Evolutionary conservation across 2,888 invertebrate genomes (phyloP).

Genomic region (Bursaphelenchus okinawaensis): DNA sequence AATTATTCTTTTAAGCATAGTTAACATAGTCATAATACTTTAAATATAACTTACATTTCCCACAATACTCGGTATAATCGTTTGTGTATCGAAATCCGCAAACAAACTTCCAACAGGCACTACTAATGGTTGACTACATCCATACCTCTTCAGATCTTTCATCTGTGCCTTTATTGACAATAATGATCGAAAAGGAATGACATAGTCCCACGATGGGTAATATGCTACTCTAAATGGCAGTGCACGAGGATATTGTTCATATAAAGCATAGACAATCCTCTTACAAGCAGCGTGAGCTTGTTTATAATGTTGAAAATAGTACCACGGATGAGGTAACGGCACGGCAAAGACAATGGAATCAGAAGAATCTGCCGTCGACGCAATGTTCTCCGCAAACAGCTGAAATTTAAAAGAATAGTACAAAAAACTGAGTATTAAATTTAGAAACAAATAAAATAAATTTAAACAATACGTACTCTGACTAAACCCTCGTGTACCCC

Average conservation of each 20-base stretch:
- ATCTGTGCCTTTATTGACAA: constrained; percentile 18
- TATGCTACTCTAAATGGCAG: constrained; percentile 39
- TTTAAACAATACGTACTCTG: constrained; percentile 8
- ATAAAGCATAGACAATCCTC: constrained; percentile 16
- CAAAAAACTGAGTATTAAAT: too few species aligned
- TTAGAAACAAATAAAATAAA: too few species aligned
- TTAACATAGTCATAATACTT: too few species aligned
- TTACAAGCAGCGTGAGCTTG: constrained; percentile 6
- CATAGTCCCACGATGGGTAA: constrained; percentile 40
- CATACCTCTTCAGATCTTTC: constrained; percentile 21
- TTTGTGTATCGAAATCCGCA: constrained; percentile 38
- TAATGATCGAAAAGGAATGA: constrained; percentile 22
- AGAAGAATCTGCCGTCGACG: constrained; percentile 12
- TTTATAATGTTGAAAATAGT: background rate
- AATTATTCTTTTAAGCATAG: too few species aligned
- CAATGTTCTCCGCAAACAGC: constrained; percentile 18
- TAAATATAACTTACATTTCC: background rate
- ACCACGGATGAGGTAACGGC: constrained; percentile 10
- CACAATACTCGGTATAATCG: constrained; percentile 25
- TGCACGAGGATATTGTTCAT: constrained; percentile 17
- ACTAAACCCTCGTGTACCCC: constrained; percentile 18
- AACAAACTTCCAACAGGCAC: constrained; percentile 40
- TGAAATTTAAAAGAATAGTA: background rate
- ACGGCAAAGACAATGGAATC: constrained; percentile 19
- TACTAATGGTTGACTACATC: constrained; percentile 21